Evolutionary conservation across 1,140 invertebrate species (phyloP).

Genomic region (Diorhabda elongata): DNA sequence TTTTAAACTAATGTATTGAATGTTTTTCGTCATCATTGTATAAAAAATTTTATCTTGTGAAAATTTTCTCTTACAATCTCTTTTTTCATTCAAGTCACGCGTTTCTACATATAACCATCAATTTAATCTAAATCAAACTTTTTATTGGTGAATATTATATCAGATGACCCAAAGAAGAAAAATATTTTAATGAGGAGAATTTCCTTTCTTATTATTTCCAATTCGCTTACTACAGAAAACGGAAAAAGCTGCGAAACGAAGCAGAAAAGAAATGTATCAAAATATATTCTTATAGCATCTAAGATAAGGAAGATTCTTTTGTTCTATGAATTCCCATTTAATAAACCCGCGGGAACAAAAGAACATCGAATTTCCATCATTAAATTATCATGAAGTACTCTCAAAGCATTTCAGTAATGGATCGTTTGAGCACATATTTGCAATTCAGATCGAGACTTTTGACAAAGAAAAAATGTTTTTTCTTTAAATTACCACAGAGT

Average conservation of each 20-base stretch:
- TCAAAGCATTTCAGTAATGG: background rate
- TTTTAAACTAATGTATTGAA: no score
- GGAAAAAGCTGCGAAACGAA: background rate
- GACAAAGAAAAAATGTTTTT: slow-evolving; percentile 1
- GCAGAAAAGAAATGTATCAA: background rate
- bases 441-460: background rate
- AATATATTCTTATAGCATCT: background rate
- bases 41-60: no score
- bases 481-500: background rate
- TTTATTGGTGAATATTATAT: no score
- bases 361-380: background rate
- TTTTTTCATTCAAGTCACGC: no score
- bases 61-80: no score
- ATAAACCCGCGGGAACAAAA: background rate
- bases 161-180: no score
- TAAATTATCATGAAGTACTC: slow-evolving; percentile 1
- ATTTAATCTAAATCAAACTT: no score
- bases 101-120: no score
- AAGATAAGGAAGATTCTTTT: slow-evolving; percentile 3
- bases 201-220: no score
- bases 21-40: no score
- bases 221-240: no score
- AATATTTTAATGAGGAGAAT: no score
- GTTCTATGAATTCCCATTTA: slow-evolving; percentile 2
- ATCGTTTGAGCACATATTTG: background rate